A percentile compares a stretch with the other conserved stretches of the same genome.
These are phyloP conservation scores for Augochlorella aurata DNA, from an alignment of 2,888 invertebrate genomes.

Conservation along the genomic window DNA sequence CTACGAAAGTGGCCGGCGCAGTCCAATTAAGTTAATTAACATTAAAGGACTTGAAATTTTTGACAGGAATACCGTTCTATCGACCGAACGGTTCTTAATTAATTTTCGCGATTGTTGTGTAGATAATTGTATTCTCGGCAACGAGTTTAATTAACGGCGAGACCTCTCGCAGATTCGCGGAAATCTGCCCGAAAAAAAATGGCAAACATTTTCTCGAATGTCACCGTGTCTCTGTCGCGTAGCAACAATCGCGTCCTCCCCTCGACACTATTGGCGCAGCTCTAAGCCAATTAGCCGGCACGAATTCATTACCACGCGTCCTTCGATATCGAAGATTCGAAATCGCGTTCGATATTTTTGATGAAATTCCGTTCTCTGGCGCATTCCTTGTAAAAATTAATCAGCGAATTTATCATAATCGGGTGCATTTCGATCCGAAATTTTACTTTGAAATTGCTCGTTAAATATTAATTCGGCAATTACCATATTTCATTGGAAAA, in stretches of 20 bases:
- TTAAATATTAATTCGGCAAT: slow-evolving; percentile 12
- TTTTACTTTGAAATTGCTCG: slow-evolving; percentile 6
- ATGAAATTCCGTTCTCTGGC: neutral
- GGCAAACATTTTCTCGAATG: slow-evolving; percentile 9
- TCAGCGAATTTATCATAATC: slow-evolving; percentile 1
- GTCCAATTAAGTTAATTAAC: slow-evolving; percentile 63
- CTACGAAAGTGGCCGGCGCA: neutral
- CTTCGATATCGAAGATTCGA: neutral
- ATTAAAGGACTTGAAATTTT: slow-evolving; percentile 43
- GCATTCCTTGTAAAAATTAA: neutral
- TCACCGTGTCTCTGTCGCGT: slow-evolving; percentile 1
- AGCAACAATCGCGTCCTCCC: slow-evolving; percentile 8
- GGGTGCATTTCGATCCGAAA: neutral
- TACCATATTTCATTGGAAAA: slow-evolving; percentile 4
- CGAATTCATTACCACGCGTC: slow-evolving; percentile 28
- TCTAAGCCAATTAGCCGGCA: slow-evolving; percentile 33
- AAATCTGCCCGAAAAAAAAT: slow-evolving; percentile 15
- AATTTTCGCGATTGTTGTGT: slow-evolving; percentile 47
- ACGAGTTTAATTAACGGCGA: slow-evolving; percentile 43
- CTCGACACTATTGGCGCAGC: slow-evolving; percentile 16
- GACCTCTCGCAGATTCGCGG: slow-evolving; percentile 1
- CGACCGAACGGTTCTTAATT: slow-evolving; percentile 40
- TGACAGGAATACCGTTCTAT: slow-evolving; percentile 33
- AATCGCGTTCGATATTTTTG: neutral
- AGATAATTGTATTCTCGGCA: slow-evolving; percentile 48